Evolutionary conservation across 2,888 invertebrate species (phyloP), one percentile per base, ranked within the genome.

Genomic region (Leptarthrus brevirostris): DNA sequence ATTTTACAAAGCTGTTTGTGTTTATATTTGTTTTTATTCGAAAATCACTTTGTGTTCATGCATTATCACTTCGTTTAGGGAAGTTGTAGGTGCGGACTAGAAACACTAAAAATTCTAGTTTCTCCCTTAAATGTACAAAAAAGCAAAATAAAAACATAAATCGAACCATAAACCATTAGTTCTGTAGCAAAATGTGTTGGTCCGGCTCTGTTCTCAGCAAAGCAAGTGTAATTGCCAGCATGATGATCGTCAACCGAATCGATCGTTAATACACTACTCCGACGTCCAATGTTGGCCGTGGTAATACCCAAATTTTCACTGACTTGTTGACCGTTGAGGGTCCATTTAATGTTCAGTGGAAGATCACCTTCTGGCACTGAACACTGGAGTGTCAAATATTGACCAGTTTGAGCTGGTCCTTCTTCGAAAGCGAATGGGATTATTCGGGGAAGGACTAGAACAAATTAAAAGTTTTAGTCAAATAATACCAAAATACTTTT

Each of bases 391-490:
- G 91, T 69, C 14, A 69, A 78, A 78, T 83, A 91, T 84, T 93
- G 92, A 78, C 93, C 93, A 81, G 91, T 91, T 85, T 90, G 90
- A 36, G 93, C 89, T 80, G 92, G 91, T 78, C 89, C 89, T 83
- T 90, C 88, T 77, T 92, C 93, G 85, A 93, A 93, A 84, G 89
- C 89, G 86, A 93, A 93, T 81, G 93, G 93, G 85, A 89, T 90
- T 86, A 94, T 92, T 85, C 90, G 91, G 83, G 93, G 93, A 81
- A 90, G 83, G 86, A 93, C 93, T 94, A 90, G 85, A 90, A 89
- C 86, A 70, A 52, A 52, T 52, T 36, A 52, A 34, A 52, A 69
- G 16, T 36, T 24, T 54, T 22, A 24, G 30, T 47, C 47, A 58
- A 58, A 26, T n/a, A n/a, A 70, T n/a, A 72, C n/a, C n/a, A 47